Evolutionary conservation across 2,113 vertebrate genomes (phyloP).

Genomic region (Anoura caudifer): DNA sequence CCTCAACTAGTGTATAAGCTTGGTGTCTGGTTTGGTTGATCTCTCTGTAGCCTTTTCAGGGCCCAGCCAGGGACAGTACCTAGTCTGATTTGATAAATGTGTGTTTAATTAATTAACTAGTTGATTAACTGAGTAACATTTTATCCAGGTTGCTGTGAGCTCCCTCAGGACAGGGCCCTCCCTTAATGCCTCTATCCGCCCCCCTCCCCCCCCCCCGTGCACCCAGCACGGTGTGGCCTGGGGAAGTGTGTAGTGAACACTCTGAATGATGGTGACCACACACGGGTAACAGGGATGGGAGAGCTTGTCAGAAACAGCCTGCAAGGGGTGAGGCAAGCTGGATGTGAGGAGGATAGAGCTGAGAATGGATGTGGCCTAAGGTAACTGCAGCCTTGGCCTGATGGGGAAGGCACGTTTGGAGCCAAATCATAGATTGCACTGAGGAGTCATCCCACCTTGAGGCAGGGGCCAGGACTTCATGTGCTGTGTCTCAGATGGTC

Average conservation of each 20-base stretch:
- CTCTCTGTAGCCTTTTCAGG: background rate
- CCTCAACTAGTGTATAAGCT: background rate
- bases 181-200: background rate
- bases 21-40: background rate
- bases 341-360: background rate
- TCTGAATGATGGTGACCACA: background rate
- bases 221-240: background rate
- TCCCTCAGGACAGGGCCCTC: background rate
- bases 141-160: background rate
- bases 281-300: background rate
- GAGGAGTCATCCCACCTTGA: too few relatives aligned
- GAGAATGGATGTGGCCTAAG: background rate
- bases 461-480: background rate
- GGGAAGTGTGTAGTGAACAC: background rate
- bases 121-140: background rate
- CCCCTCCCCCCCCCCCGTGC: too few relatives aligned
- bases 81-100: background rate
- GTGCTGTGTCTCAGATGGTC: background rate
- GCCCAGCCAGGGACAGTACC: background rate
- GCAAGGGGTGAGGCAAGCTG: background rate
- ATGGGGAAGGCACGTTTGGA: background rate
- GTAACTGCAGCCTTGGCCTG: background rate
- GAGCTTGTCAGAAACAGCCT: background rate
- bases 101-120: background rate
- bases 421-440: background rate